Evolutionary conservation across 2,888 invertebrate species (phyloP), one percentile per base, ranked within the genome.

Genomic region (Cactoblastis cactorum): DNA sequence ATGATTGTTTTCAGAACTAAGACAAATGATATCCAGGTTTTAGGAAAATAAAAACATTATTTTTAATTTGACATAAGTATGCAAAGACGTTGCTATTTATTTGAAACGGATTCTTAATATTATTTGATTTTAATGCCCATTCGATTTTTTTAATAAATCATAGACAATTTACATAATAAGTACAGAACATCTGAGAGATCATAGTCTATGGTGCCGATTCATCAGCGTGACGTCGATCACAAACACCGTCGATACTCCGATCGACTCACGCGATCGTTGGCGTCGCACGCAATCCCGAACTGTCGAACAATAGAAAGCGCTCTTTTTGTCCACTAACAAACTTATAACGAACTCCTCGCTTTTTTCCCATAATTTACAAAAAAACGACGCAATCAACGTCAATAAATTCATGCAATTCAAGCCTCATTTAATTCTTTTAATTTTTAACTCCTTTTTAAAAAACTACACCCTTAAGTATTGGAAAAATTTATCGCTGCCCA

Each of bases 181-280:
- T n/a, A n/a, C n/a, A n/a, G 3, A 17, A 37, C 37, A 37, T 37
- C 33, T n/a, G 37, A 11, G 18, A 38, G 38, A 11, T 4, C 2
- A 17, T 18, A 28, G 28, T 43, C 28, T 43, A 43, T 28, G 66
- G 78, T 63, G 68, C 71, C 65, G 82, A 83, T 83, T 84, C 83
- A 84, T 84, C 80, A 80, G 71, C 77, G 80, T 74, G 79, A 80
- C n/a, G n/a, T n/a, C n/a, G n/a, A n/a, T n/a, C n/a, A n/a, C n/a
- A n/a, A n/a, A n/a, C n/a, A n/a, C 71, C 78, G 66, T 58, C 65
- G 69, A 74, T 70, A 77, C 83, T n/a, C 83, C 79, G 73, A 77
- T 74, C 80, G 71, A 69, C 69, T 68, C 88, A 89, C 87, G 88
- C 88, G 78, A 89, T 76, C 72, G 83, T 79, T 85, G 85, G 77